Evolutionary conservation across 2,888 invertebrate genomes (phyloP), one percentile per base, ranked within the genome.

Genomic region (Apoderus coryli): DNA sequence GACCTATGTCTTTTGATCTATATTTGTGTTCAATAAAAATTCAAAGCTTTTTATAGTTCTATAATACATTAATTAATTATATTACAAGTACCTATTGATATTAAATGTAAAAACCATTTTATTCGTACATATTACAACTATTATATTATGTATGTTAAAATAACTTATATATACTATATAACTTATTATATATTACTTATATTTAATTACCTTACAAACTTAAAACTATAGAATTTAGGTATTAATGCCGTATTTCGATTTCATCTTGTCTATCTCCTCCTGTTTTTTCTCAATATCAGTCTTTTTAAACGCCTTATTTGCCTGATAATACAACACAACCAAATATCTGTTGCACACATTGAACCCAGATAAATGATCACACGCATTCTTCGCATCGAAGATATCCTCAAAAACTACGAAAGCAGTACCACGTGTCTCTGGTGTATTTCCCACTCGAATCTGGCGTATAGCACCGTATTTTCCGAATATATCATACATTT

Each of bases 401-500:
- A 99, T 98, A 54, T 99, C 98, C 63, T 98, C 98, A 59, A 95
- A 98, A 0, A 99, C 92, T 27, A 99, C 95, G 70, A 96, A 98
- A 10, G 98, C 98, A 16, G 98, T 98, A 29, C 98, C 98, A 57
- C 92, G 73, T 0, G 95, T 92, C 60, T 98, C 96, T 9, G 93
- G 85, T 13, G 95, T 96, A 52, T 93, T 96, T 1, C 96, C 96
- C 16, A 95, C 88, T 62, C 98, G 67, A 37, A 98, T 98, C 63
- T 99, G 98, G 46, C 98, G 64, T 42, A 98, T 96, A 3, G 98
- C 96, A 46, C 98, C 98, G 63, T 96, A 98, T 66, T 99, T 99
- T 10, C 98, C 98, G 68, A 98, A 99, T 40, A 99, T 99, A 61
- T 99, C 98, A 55, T 99, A 98, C 96, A 98, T 98, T 72, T 99